Conservation (phyloP, 2,113 vertebrate genomes). For the Nyctereutes procyonoides region DNA sequence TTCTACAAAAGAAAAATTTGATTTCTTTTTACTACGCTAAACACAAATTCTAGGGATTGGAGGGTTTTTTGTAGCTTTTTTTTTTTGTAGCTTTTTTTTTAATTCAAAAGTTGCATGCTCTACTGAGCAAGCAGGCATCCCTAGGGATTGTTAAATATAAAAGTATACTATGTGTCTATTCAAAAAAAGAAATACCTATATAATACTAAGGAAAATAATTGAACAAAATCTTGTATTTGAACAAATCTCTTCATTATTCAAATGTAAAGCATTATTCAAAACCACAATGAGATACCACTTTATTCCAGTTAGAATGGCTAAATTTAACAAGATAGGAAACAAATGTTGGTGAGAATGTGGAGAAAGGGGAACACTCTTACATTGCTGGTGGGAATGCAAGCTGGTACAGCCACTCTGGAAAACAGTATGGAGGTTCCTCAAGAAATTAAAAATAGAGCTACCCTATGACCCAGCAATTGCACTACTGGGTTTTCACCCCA, state of each 20-base stretch:
- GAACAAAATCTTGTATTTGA: conserved; percentile 72
- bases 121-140: not conserved
- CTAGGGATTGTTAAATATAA: conserved; percentile 77
- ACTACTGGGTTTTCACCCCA: no score
- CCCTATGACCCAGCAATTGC: no score
- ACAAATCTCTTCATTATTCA: conserved; percentile 61
- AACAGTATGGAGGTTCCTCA: no score
- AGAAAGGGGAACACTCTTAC: no score
- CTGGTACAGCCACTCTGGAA: no score
- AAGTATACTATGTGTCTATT: conserved; percentile 83
- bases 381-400: no score
- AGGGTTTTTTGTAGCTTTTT: not conserved
- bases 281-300: no score
- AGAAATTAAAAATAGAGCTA: no score
- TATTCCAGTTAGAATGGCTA: no score
- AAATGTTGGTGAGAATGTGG: no score
- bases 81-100: no score
- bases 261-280: conserved; percentile 66
- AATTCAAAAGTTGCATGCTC: not conserved
- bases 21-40: conserved; percentile 70
- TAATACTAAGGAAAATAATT: conserved; percentile 74
- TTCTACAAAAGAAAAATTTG: conserved; percentile 81
- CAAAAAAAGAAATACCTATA: conserved; percentile 81
- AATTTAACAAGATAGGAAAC: no score
- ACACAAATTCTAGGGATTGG: conserved; percentile 80